Evolutionary conservation across 1,140 invertebrate genomes (phyloP).

Genomic region (Cotesia vestalis): DNA sequence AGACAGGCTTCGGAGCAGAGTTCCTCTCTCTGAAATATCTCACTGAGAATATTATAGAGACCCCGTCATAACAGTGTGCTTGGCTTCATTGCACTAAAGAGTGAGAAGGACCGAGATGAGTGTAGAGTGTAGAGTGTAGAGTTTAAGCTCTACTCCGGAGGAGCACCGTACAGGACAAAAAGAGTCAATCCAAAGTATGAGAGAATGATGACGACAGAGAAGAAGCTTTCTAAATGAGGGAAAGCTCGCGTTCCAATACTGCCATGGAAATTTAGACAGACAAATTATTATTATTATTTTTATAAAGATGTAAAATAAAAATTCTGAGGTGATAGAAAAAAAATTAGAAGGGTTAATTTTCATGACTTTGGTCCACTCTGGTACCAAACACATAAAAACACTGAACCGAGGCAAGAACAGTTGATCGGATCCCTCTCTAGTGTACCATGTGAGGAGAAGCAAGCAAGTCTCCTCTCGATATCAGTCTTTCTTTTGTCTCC

Average conservation of each 20-base stretch:
- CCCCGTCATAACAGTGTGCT: conserved; percentile 19
- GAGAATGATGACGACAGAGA: conserved; percentile 28
- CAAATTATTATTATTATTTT: conserved; percentile 38
- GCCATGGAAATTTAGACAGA: conserved; percentile 34
- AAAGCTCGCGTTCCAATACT: conserved; percentile 30
- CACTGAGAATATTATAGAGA: conserved; percentile 58
- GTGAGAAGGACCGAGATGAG: neutral
- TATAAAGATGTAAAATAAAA: conserved; percentile 13
- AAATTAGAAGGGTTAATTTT: neutral
- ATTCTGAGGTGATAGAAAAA: neutral
- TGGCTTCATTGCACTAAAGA: conserved; percentile 18
- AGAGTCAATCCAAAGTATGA: neutral
- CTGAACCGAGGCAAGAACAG: conserved; percentile 48
- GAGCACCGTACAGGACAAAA: neutral
- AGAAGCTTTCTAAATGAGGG: conserved; percentile 23
- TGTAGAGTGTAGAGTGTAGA: no score
- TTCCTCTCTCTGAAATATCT: conserved; percentile 56
- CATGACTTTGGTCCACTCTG: neutral
- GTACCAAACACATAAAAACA: conserved; percentile 15
- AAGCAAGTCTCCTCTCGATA: conserved; percentile 9
- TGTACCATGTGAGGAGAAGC: conserved; percentile 40
- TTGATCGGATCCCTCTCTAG: conserved; percentile 45
- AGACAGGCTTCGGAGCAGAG: conserved; percentile 52
- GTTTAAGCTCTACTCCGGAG: neutral
- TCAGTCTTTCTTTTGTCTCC: conserved; percentile 43